Conservation (phyloP, 2,888 invertebrate species). For the Zootermopsis nevadensis region DNA sequence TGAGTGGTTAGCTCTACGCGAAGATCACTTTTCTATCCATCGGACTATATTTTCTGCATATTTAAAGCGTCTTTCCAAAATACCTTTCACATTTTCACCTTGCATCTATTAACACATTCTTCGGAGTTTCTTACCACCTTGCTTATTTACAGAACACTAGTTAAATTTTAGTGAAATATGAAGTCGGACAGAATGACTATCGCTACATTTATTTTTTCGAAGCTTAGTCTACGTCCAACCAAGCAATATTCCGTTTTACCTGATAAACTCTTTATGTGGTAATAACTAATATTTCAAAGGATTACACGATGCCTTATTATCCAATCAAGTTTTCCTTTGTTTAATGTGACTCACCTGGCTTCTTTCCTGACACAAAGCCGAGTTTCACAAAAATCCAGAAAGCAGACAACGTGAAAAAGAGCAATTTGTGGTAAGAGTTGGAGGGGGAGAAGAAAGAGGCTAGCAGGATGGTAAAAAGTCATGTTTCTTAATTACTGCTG, state of each 20-base stretch:
- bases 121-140: no score
- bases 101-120: no score
- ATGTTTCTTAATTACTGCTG: slow-evolving; percentile 47
- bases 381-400: neutral
- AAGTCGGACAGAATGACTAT: neutral
- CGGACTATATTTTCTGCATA: no score
- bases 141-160: no score
- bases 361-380: neutral
- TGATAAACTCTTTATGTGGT: neutral
- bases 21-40: no score
- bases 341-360: neutral
- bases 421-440: neutral
- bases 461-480: slow-evolving; percentile 26
- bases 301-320: neutral
- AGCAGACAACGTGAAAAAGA: neutral
- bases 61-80: no score
- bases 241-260: no score
- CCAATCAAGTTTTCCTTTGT: neutral
- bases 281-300: neutral
- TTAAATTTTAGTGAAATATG: no score
- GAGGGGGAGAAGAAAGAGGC: neutral
- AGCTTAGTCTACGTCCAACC: no score
- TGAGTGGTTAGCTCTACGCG: no score
- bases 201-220: neutral
- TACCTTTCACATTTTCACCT: no score